Conservation (phyloP, 1,140 invertebrate species). For the Parapsyche elsis region DNA sequence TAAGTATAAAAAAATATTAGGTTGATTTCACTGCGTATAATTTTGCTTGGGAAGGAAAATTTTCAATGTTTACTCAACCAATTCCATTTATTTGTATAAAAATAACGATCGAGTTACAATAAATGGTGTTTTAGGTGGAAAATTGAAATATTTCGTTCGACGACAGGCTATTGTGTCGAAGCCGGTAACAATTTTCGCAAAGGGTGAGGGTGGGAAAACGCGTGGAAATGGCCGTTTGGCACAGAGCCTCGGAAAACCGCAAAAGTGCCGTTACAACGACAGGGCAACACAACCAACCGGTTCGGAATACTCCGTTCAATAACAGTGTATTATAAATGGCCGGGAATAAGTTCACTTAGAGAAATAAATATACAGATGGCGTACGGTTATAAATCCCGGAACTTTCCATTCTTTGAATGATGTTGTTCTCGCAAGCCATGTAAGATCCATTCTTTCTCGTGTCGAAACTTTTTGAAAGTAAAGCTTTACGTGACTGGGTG, state of each 20-base stretch:
- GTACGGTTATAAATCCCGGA: constrained; percentile 41
- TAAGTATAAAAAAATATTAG: too few relatives aligned
- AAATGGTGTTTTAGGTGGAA: background rate
- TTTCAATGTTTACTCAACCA: background rate
- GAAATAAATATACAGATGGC: constrained; percentile 48
- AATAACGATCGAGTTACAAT: background rate
- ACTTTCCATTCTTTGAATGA: constrained; percentile 52
- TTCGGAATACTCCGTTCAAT: background rate
- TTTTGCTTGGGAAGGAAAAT: too few relatives aligned
- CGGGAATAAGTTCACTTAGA: constrained; percentile 33
- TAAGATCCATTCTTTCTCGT: constrained; percentile 55
- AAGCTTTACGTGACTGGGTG: constrained; percentile 51
- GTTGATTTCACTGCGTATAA: too few relatives aligned
- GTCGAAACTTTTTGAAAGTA: constrained; percentile 54
- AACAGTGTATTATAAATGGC: constrained; percentile 26
- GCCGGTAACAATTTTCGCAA: background rate
- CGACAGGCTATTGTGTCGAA: background rate
- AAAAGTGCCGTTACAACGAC: constrained; percentile 17
- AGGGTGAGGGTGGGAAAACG: background rate
- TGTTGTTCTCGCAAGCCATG: constrained; percentile 48
- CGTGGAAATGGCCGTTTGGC: constrained; percentile 1
- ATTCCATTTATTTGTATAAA: background rate
- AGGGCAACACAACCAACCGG: background rate
- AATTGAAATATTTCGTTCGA: constrained; percentile 22
- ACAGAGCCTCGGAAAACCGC: constrained; percentile 3